Evolutionary conservation across 2,113 vertebrate genomes (phyloP), one percentile per base, ranked within the genome.

Genomic region (Mesembrinibis cayennensis): DNA sequence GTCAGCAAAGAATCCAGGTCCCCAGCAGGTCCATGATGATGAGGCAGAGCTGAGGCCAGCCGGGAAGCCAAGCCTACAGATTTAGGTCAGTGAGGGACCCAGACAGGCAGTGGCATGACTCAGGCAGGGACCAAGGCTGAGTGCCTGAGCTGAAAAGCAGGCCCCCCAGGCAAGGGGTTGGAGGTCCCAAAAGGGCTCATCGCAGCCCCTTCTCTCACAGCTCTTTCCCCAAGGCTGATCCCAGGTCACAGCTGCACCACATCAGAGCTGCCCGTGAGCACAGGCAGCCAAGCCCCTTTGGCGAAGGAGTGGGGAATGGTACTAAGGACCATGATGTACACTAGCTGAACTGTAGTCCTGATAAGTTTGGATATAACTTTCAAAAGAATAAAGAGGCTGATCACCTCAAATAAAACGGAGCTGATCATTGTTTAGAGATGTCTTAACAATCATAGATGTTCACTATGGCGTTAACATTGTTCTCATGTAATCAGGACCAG

Each of bases 51-150:
- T 27, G 13, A 63, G 49, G 27, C 14, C 42, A 62, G 16, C 10
- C 2, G 2, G 52, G 16, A 72, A 56, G 36, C 36, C 32, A 77
- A 50, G 55, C 36, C 77, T 47, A 42, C 5, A 7, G 30, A 36
- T 22, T 8, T 0, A 0, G 16, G 18, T 26, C 26, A 55, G 44
- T 1, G 1, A 82, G 49, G 19, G 13, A 58, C 27, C 10, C 1
- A 2, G 38, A 62, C 7, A 29, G 15, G 59, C 52, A 36, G 36
- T 1, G 1, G 15, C 10, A 29, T 1, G 6, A 21, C 27, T 70
- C 44, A 40, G 21, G 34, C 25, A 30, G 20, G 20, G 23, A 56
- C 16, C 27, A 8, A 73, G 61, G 47, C 21, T 6, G 25, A 59
- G 29, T 3, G 14, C 9, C 50, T 5, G 22, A 47, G 53, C 30